Conservation (phyloP, 2,888 invertebrate genomes). For the Drymonia ruficornis region DNA sequence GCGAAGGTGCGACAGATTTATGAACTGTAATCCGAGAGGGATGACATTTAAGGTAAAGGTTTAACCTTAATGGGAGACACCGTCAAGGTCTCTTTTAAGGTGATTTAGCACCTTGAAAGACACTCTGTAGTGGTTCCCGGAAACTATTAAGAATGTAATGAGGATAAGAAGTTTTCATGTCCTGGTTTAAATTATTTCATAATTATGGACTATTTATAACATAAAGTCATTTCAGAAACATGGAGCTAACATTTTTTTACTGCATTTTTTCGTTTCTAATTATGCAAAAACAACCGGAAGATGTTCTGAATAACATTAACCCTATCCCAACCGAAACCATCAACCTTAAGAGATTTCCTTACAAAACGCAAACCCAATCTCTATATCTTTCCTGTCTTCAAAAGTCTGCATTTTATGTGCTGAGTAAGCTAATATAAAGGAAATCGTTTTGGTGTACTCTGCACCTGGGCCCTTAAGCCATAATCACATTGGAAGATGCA, state of each 20-base stretch:
- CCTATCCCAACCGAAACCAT: not conserved
- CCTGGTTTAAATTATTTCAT: too few relatives aligned
- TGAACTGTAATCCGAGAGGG: not conserved
- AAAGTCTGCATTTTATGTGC: conserved; percentile 3
- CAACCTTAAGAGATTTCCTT: not conserved
- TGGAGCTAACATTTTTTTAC: too few relatives aligned
- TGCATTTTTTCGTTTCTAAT: too few relatives aligned
- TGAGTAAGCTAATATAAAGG: conserved; percentile 5
- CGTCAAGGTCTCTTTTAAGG: too few relatives aligned
- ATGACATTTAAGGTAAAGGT: not conserved
- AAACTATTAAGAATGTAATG: too few relatives aligned
- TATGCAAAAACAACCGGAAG: not conserved
- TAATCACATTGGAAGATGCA: not conserved
- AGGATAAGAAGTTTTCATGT: too few relatives aligned
- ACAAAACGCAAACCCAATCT: not conserved
- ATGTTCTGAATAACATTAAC: not conserved
- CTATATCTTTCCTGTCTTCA: not conserved
- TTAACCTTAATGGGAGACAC: too few relatives aligned
- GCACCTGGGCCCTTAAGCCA: not conserved
- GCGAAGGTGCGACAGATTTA: conserved; percentile 3
- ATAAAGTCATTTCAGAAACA: too few relatives aligned
- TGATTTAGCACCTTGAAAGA: too few relatives aligned
- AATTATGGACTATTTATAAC: too few relatives aligned
- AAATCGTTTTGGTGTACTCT: not conserved
- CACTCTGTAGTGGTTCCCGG: not conserved